Conservation (phyloP, 2,797 vertebrate genomes). For the Xiphophorus birchmanni region DNA sequence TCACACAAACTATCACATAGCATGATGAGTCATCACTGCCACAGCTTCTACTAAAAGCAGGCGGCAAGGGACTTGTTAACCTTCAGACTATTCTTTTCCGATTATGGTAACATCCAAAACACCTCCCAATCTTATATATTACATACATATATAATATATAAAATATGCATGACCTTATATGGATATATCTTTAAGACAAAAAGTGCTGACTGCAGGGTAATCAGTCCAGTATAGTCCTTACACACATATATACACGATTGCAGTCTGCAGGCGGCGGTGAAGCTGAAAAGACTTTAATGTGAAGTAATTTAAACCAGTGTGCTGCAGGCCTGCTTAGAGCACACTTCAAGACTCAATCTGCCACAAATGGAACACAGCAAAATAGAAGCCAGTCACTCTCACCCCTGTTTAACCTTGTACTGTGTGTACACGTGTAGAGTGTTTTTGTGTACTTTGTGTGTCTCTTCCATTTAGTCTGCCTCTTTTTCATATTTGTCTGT, state of each 20-base stretch:
- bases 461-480: slow-evolving; percentile 21
- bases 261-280: slow-evolving; percentile 49
- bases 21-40: slow-evolving; percentile 50
- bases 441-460: slow-evolving; percentile 15
- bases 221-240: slow-evolving; percentile 22
- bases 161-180: neutral
- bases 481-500: slow-evolving; percentile 16
- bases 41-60: slow-evolving; percentile 12
- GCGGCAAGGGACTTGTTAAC: slow-evolving; percentile 36
- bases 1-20: slow-evolving; percentile 48
- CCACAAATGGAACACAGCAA: slow-evolving; percentile 55
- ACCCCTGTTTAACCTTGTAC: slow-evolving; percentile 67
- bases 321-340: slow-evolving; percentile 57
- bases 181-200: neutral
- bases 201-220: slow-evolving; percentile 50
- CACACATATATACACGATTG: slow-evolving; percentile 47
- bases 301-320: slow-evolving; percentile 66
- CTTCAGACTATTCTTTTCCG: slow-evolving; percentile 33
- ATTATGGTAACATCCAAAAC: slow-evolving; percentile 13
- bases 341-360: slow-evolving; percentile 65
- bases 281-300: slow-evolving; percentile 71
- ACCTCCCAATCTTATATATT: neutral
- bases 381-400: slow-evolving; percentile 61
- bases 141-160: neutral
- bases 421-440: slow-evolving; percentile 3